phyloP scores from a whole-genome alignment of 2,113 vertebrate genomes.

The Ptilonorhynchus violaceus region DNA sequence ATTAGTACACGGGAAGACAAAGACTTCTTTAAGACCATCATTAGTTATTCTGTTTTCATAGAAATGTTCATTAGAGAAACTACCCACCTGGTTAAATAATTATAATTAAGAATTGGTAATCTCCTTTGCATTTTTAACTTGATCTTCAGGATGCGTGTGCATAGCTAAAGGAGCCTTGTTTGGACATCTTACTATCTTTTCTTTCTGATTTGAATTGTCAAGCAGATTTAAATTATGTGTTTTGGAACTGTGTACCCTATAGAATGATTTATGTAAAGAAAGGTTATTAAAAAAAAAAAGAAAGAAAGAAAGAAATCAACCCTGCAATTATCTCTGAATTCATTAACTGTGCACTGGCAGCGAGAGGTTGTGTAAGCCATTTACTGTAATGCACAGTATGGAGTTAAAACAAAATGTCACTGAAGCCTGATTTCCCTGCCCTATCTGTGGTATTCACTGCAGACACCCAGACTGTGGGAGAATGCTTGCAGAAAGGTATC shows the following conservation, averaged over 20 bases:
- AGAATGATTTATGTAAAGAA: conserved; percentile 47
- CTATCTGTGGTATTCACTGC: background rate
- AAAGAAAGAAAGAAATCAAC: background rate
- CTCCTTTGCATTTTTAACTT: conserved; percentile 79
- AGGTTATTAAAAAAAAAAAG: conserved; percentile 9
- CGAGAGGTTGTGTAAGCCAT: conserved; percentile 38
- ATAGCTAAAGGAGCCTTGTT: conserved; percentile 61
- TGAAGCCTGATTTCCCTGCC: background rate
- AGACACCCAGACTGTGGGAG: background rate
- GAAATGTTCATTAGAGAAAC: conserved; percentile 85
- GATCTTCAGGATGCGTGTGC: conserved; percentile 51
- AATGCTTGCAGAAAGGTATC: background rate
- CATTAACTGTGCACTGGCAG: conserved; percentile 18
- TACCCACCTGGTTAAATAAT: conserved; percentile 86
- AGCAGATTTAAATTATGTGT: conserved; percentile 48
- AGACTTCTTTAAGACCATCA: conserved; percentile 82
- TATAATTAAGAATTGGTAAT: conserved; percentile 82
- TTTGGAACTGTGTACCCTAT: conserved; percentile 50
- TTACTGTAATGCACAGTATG: conserved; percentile 9
- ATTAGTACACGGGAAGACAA: conserved; percentile 85
- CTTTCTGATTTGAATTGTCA: conserved; percentile 54
- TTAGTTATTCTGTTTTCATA: conserved; percentile 86
- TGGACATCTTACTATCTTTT: conserved; percentile 51
- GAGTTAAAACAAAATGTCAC: conserved; percentile 33
- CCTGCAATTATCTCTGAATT: conserved; percentile 57